These are phyloP conservation scores for Drosophila baimaii DNA, from an alignment of 1,140 invertebrate species.

Conservation along the genomic window DNA sequence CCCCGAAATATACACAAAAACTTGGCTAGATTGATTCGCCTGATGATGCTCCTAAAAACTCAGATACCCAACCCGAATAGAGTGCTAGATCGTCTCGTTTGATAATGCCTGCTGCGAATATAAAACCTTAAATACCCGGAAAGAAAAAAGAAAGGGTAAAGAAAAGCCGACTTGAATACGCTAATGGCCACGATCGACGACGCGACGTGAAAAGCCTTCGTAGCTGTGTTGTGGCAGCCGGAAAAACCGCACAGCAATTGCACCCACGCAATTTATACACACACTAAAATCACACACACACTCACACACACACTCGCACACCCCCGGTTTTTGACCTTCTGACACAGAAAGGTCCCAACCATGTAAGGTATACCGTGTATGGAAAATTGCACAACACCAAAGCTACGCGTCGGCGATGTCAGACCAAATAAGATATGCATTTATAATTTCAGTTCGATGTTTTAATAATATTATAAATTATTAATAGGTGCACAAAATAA, in stretches of 20 bases:
- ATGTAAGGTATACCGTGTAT: constrained; percentile 16
- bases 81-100: background rate
- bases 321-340: constrained; percentile 51
- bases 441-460: background rate
- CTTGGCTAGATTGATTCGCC: too few species aligned
- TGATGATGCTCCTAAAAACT: too few species aligned
- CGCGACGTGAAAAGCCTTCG: constrained; percentile 11
- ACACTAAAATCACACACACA: constrained; percentile 20
- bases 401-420: constrained; percentile 15
- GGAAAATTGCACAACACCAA: constrained; percentile 26
- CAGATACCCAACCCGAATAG: too few species aligned
- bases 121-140: background rate
- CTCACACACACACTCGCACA: constrained; percentile 11
- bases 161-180: background rate
- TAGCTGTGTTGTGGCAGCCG: constrained; percentile 10
- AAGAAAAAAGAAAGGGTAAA: background rate
- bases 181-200: background rate
- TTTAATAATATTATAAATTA: background rate
- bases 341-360: constrained; percentile 29
- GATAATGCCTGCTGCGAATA: background rate
- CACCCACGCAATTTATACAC: constrained; percentile 31
- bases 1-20: too few species aligned
- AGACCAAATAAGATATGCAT: constrained; percentile 14
- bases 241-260: constrained; percentile 32
- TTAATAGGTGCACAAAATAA: too few species aligned